Conservation (phyloP, 1,140 invertebrate species). For the Panagrolaimus sp. region DNA sequence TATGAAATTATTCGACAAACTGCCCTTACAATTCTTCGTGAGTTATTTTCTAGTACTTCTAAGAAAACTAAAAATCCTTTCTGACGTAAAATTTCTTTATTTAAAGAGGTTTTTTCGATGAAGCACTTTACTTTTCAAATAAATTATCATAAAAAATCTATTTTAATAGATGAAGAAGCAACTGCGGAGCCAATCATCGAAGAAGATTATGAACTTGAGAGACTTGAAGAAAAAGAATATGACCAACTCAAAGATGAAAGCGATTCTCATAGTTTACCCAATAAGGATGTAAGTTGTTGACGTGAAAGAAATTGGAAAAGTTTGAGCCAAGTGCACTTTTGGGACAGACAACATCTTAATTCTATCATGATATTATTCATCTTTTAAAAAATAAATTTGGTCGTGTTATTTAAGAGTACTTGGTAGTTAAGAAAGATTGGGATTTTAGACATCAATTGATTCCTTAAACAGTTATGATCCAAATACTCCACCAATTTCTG, state of each 20-base stretch:
- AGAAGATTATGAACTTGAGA: conserved; percentile 49
- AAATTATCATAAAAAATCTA: no score
- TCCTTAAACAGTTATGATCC: background rate
- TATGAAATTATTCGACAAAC: conserved; percentile 54
- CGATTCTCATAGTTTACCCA: background rate
- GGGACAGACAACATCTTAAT: no score
- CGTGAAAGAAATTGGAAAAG: background rate
- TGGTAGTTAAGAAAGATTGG: no score
- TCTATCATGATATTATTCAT: background rate
- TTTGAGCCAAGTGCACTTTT: no score
- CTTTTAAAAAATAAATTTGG: background rate
- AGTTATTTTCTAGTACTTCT: background rate
- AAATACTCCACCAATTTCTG: background rate
- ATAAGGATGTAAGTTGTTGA: background rate
- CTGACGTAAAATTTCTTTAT: no score
- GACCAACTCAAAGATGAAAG: conserved; percentile 40
- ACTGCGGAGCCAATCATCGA: conserved; percentile 53
- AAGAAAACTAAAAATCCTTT: no score
- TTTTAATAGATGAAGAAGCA: conserved; percentile 4
- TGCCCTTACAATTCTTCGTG: conserved; percentile 33
- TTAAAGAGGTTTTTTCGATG: no score
- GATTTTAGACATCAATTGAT: conserved; percentile 18
- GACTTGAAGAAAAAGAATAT: conserved; percentile 51
- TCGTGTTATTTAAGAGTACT: no score
- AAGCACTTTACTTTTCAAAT: no score